A percentile compares a stretch with the other conserved stretches of the same genome.
phyloP scores from a whole-genome alignment of 1,140 invertebrate species.

The Diuraphis noxia region DNA sequence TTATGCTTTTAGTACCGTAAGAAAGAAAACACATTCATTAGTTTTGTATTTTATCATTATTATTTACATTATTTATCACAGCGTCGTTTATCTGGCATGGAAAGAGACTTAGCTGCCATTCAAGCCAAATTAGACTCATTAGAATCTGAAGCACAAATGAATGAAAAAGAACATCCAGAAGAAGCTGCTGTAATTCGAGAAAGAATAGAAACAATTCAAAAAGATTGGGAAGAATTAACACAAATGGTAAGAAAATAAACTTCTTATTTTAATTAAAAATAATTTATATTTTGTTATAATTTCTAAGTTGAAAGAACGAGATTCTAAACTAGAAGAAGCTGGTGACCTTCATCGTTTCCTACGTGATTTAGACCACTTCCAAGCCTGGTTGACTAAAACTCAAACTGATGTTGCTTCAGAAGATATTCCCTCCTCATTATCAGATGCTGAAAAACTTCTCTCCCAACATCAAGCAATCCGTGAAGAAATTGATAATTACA shows the following conservation, averaged over 20 bases:
- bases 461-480: conserved; percentile 96
- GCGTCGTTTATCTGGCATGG: conserved; percentile 93
- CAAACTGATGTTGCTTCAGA: conserved; percentile 97
- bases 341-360: conserved; percentile 98
- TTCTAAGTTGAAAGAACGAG: conserved; percentile 85
- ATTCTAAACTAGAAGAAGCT: conserved; percentile 97
- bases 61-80: conserved; percentile 62
- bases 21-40: background rate
- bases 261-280: conserved; percentile 37
- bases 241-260: conserved; percentile 73
- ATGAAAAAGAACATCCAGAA: conserved; percentile 92
- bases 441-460: conserved; percentile 94
- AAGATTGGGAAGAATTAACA: conserved; percentile 94
- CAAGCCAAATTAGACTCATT: conserved; percentile 94
- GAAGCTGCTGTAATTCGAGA: conserved; percentile 92
- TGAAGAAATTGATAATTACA: conserved; percentile 99
- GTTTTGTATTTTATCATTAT: background rate
- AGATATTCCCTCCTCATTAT: conserved; percentile 93
- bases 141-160: conserved; percentile 87
- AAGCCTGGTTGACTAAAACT: conserved; percentile 97
- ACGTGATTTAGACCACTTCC: conserved; percentile 98
- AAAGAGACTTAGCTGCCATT: conserved; percentile 96
- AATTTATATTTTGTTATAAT: conserved; percentile 24
- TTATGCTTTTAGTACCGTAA: background rate
- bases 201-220: conserved; percentile 83